Percentiles rank a stretch among this genome's conserved stretches.
These are phyloP conservation scores for Mactra quadrangularis DNA, from an alignment of 1,140 invertebrate species.

Conservation along the genomic window DNA sequence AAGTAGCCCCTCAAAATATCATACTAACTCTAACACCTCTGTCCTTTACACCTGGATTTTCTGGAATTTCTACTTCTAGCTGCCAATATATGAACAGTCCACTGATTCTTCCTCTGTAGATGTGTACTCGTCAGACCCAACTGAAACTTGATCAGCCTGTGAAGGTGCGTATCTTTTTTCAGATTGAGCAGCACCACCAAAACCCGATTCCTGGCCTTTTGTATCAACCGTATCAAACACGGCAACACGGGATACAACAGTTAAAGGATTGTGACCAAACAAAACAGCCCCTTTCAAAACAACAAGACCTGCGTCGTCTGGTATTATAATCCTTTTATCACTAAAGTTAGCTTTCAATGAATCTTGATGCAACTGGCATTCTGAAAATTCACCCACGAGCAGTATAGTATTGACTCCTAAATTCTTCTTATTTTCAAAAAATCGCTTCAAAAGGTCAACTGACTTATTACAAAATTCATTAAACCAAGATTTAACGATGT, in stretches of 20 bases:
- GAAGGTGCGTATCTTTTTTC: constrained; percentile 21
- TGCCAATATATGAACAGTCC: constrained; percentile 11
- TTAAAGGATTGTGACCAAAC: constrained; percentile 57
- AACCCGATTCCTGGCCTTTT: constrained; percentile 21
- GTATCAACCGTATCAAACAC: constrained; percentile 23
- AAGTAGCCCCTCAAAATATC: constrained; percentile 48
- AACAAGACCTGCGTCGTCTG: constrained; percentile 35
- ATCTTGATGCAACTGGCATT: constrained; percentile 47
- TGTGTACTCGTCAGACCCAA: constrained; percentile 34
- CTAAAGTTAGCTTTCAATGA: constrained; percentile 38
- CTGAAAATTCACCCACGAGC: constrained; percentile 61
- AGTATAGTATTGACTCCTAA: constrained; percentile 6
- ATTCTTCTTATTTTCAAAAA: constrained; percentile 17
- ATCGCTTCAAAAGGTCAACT: constrained; percentile 22
- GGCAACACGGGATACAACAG: constrained; percentile 37
- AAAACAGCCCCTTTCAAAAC: constrained; percentile 53
- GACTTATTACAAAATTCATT: constrained; percentile 24
- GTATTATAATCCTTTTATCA: constrained; percentile 24
- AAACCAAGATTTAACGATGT: constrained; percentile 30
- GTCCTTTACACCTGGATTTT: not conserved
- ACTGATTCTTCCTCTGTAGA: constrained; percentile 13
- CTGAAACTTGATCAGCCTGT: constrained; percentile 22
- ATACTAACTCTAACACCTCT: constrained; percentile 34
- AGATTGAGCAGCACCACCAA: constrained; percentile 11
- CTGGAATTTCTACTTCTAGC: constrained; percentile 37